phyloP scores from a whole-genome alignment of 2,113 vertebrate genomes.

The Anser brachyrhynchus region DNA sequence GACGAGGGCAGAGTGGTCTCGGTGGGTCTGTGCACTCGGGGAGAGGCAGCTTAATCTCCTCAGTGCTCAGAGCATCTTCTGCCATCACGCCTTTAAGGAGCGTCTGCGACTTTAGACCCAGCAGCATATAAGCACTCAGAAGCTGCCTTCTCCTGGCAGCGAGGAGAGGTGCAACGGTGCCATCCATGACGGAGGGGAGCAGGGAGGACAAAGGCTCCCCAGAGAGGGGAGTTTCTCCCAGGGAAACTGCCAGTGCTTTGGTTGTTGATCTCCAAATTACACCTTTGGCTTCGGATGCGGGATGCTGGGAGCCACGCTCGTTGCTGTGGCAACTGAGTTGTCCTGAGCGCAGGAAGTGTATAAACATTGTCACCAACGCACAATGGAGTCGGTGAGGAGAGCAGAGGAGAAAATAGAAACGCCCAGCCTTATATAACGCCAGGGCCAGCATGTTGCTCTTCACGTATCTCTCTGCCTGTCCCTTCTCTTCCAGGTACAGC shows the following conservation, averaged over 20 bases:
- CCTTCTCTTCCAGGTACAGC: slow-evolving; percentile 80
- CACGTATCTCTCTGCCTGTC: not conserved
- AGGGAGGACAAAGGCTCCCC: not conserved
- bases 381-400: slow-evolving; percentile 76
- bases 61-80: not conserved
- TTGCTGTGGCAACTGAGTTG: slow-evolving; percentile 82
- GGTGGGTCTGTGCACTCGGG: not conserved
- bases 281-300: slow-evolving; percentile 69
- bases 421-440: slow-evolving; percentile 62
- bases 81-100: not conserved
- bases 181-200: not conserved
- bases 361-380: slow-evolving; percentile 79
- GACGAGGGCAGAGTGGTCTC: not conserved
- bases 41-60: not conserved
- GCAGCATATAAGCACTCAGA: not conserved
- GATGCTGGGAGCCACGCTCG: slow-evolving; percentile 62
- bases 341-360: slow-evolving; percentile 76
- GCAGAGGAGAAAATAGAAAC: slow-evolving; percentile 78
- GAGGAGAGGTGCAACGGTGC: not conserved
- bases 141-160: not conserved
- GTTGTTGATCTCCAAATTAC: slow-evolving; percentile 82
- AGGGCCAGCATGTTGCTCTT: slow-evolving; percentile 40
- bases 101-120: not conserved
- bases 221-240: slow-evolving; percentile 39
- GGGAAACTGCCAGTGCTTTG: slow-evolving; percentile 62